These are phyloP conservation scores for Menidia beryllina DNA, from an alignment of 2,113 vertebrate species.

Conservation along the genomic window DNA sequence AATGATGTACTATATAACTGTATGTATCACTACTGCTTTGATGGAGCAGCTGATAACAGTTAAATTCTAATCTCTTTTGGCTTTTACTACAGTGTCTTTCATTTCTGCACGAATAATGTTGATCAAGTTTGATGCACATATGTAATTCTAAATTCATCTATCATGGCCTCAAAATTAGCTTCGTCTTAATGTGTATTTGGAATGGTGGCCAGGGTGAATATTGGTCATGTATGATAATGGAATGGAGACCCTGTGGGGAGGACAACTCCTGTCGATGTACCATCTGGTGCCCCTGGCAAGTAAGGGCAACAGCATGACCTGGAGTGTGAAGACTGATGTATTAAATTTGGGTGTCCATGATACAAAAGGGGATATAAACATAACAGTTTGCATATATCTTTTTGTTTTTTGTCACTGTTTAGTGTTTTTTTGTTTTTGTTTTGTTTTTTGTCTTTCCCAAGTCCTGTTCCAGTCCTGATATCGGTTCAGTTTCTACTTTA, in stretches of 20 bases:
- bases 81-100: background rate
- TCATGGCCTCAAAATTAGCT: background rate
- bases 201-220: conserved; percentile 4
- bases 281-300: conserved; percentile 67
- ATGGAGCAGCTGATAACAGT: background rate
- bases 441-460: too few species aligned
- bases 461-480: too few species aligned
- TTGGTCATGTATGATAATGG: conserved; percentile 13
- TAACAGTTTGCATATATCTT: too few species aligned
- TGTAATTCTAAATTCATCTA: background rate
- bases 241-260: conserved; percentile 33
- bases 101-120: background rate
- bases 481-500: too few species aligned
- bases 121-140: background rate
- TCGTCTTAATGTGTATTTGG: background rate
- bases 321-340: conserved; percentile 13
- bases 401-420: too few species aligned
- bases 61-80: background rate
- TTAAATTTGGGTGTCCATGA: too few species aligned
- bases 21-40: background rate
- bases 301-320: conserved; percentile 51
- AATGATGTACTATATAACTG: too few species aligned
- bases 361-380: too few species aligned
- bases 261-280: conserved; percentile 49
- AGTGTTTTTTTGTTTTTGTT: too few species aligned